Percentiles rank a stretch among this genome's conserved stretches.
Evolutionary conservation across 2,888 invertebrate species (phyloP).

Genomic region (Electrophaes corylata): DNA sequence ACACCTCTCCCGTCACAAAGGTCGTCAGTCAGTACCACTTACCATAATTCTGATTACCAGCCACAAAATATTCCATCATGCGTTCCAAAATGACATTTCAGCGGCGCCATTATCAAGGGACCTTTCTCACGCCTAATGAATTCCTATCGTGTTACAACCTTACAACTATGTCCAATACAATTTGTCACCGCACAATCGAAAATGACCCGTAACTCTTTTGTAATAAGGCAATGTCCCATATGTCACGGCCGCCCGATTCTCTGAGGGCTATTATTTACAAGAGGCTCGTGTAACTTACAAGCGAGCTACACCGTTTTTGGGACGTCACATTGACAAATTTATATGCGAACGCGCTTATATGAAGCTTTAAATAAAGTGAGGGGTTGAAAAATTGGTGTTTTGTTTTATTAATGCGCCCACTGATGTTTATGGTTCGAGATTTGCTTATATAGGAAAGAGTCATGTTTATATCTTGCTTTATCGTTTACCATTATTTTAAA

Average conservation of each 20-base stretch:
- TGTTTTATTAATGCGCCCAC: conserved; percentile 40
- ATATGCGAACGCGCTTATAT: conserved; percentile 56
- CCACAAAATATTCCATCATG: conserved; percentile 35
- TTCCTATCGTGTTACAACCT: conserved; percentile 55
- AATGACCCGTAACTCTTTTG: conserved; percentile 38
- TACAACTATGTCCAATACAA: conserved; percentile 48
- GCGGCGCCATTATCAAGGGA: conserved; percentile 48
- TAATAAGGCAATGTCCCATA: conserved; percentile 40
- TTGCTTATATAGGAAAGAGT: conserved; percentile 1
- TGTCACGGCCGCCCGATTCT: conserved; percentile 29
- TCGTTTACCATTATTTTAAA: background rate
- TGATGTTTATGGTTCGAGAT: conserved; percentile 16
- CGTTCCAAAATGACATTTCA: conserved; percentile 50
- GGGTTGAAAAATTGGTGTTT: conserved; percentile 47
- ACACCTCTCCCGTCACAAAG: background rate
- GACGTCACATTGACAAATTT: conserved; percentile 63
- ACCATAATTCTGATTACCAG: conserved; percentile 35
- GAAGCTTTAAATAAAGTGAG: conserved; percentile 55
- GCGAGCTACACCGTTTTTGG: conserved; percentile 54
- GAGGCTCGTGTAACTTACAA: conserved; percentile 58
- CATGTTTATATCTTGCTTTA: background rate
- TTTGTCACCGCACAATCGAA: conserved; percentile 43
- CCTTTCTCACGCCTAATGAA: conserved; percentile 69
- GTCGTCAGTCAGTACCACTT: conserved; percentile 11
- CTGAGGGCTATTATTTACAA: conserved; percentile 54